Evolutionary conservation across 2,113 vertebrate genomes (phyloP), one percentile per base, ranked within the genome.

Genomic region (Oenanthe oenanthe): DNA sequence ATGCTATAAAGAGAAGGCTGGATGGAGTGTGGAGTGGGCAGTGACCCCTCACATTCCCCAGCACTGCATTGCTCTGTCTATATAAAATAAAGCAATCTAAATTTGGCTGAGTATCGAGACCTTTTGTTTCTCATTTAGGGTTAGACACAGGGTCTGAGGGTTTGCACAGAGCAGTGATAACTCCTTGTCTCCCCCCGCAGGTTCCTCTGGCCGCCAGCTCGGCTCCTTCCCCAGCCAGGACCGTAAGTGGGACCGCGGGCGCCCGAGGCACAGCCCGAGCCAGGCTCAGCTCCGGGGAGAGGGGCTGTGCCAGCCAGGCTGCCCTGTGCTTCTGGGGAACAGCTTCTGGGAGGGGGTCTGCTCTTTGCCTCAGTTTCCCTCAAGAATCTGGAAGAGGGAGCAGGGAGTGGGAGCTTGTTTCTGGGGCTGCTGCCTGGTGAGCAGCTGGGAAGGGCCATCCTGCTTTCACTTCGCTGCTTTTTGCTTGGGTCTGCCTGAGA

Each of bases 121-220:
- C 2, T 45, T 45, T 45, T 45, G 43, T 17, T 45, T 20, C 18
- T 45, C 17, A 45, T 19, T 45, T 45, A 50, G 48, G 45, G 20
- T 12, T 47, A 12, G 19, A 47, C 47, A 24, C 60, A 15, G 84
- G 78, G 76, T 0, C 24, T 48, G 4, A 66, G 86, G 42, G 3
- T 75, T 36, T 89, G 77, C 70, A 28, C 5, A 77, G 36, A 67
- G 56, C 40, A 4, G 79, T 91, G 93, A 45, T 93, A 73, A 92
- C 20, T 84, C 86, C 83, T 92, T 88, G 83, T 95, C 92, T 95
- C 81, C 92, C 80, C 71, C 63, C 12, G 14, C 90, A 88, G 93
- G 95, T 93, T 92, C 96, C n/a, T 65, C 92, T 79, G 93, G 93
- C 82, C 71, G n/a, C 78, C 90, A 92, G 92, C 92, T 25, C 2